phyloP scores from a whole-genome alignment of 2,797 vertebrate species.

The Molossus molossus region DNA sequence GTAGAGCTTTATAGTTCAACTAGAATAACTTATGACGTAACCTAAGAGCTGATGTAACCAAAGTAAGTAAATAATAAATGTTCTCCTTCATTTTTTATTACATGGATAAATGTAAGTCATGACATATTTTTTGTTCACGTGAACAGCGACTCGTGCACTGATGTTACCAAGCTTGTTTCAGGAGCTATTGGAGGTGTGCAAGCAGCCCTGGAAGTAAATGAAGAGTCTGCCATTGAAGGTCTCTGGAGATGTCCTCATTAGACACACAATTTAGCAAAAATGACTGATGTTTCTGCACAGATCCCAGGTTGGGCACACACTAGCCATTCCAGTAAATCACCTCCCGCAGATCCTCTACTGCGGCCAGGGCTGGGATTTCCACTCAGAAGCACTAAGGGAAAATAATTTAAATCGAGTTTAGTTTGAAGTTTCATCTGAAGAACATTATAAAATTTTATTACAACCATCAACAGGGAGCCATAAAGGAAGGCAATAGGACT shows the following conservation, averaged over 20 bases:
- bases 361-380: not conserved
- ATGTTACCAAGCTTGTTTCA: constrained; percentile 24
- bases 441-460: constrained; percentile 45
- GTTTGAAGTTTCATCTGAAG: not conserved
- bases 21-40: not conserved
- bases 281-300: not conserved
- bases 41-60: not conserved
- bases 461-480: not conserved
- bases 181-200: not conserved
- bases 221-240: constrained; percentile 1
- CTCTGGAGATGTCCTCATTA: constrained; percentile 9
- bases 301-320: not conserved
- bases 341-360: not conserved
- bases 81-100: constrained; percentile 13
- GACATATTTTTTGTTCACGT: not conserved
- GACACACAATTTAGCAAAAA: constrained; percentile 39
- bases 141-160: constrained; percentile 8
- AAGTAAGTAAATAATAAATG: constrained; percentile 42
- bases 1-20: constrained; percentile 30
- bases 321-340: not conserved
- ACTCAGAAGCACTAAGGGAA: not conserved
- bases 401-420: not conserved
- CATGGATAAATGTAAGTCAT: not conserved
- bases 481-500: not conserved
- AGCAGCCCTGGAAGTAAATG: constrained; percentile 9